These are phyloP conservation scores for Anoplopoma fimbria DNA, from an alignment of 2,113 vertebrate genomes.

Conservation along the genomic window DNA sequence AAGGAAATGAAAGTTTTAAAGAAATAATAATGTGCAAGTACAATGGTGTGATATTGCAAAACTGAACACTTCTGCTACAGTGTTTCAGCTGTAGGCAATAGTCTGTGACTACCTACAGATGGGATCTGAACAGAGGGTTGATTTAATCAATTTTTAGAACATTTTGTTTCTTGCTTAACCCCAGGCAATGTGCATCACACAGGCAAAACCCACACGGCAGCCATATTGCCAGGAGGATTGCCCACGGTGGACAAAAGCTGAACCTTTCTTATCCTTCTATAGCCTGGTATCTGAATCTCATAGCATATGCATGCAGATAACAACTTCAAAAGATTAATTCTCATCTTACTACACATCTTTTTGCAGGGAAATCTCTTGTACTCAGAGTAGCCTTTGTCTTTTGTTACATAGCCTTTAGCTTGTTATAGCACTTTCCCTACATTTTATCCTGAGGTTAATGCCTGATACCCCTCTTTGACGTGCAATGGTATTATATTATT, in stretches of 20 bases:
- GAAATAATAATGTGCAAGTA: slow-evolving; percentile 32
- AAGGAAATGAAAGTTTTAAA: slow-evolving; percentile 34
- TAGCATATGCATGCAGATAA: slow-evolving; percentile 72
- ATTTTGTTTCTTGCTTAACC: slow-evolving; percentile 77
- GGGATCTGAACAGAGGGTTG: slow-evolving; percentile 66
- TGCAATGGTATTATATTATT: slow-evolving; percentile 75
- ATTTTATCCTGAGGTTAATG: slow-evolving; percentile 75
- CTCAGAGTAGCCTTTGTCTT: slow-evolving; percentile 59
- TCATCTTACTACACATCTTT: slow-evolving; percentile 74
- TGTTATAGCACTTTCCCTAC: slow-evolving; percentile 70
- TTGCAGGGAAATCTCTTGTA: slow-evolving; percentile 64
- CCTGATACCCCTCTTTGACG: slow-evolving; percentile 64
- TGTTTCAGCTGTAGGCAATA: slow-evolving; percentile 65
- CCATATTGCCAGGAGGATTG: slow-evolving; percentile 78
- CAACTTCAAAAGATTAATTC: slow-evolving; percentile 82
- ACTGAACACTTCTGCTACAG: slow-evolving; percentile 46
- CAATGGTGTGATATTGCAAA: slow-evolving; percentile 41
- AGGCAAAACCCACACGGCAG: slow-evolving; percentile 69
- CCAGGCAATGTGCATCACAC: slow-evolving; percentile 67
- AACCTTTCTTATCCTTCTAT: slow-evolving; percentile 73
- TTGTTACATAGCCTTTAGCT: slow-evolving; percentile 77
- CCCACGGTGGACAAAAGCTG: slow-evolving; percentile 75
- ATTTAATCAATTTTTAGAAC: slow-evolving; percentile 80
- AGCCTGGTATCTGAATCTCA: slow-evolving; percentile 65
- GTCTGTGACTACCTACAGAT: slow-evolving; percentile 68